Percentiles rank a stretch among this genome's conserved stretches.
phyloP scores from a whole-genome alignment of 2,888 invertebrate species.

The Watsonalla binaria region DNA sequence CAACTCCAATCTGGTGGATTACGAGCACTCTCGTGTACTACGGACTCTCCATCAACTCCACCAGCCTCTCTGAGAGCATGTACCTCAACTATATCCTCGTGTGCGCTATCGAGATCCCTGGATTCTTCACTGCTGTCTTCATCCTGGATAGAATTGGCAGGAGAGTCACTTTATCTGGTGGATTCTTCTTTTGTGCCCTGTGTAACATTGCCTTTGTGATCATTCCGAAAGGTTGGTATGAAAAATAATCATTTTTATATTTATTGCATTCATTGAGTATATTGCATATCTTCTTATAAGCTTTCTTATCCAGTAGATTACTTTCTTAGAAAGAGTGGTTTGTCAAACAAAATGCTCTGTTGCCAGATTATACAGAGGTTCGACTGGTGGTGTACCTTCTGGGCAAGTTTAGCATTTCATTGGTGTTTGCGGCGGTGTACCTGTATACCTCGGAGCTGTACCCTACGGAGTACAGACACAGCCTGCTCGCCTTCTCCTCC shows the following conservation, averaged over 20 bases:
- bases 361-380: constrained; percentile 39
- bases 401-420: constrained; percentile 82
- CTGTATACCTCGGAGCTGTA: constrained; percentile 85
- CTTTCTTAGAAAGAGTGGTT: no score
- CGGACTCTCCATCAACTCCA: constrained; percentile 87
- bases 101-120: constrained; percentile 84
- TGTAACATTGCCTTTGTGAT: constrained; percentile 62
- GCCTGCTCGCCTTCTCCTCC: constrained; percentile 82
- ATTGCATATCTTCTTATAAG: no score
- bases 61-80: constrained; percentile 84
- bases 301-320: no score
- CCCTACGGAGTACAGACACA: constrained; percentile 83
- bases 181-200: constrained; percentile 79
- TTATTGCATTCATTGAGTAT: no score
- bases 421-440: constrained; percentile 81
- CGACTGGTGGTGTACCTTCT: constrained; percentile 75
- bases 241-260: no score
- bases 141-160: constrained; percentile 81
- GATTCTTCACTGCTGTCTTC: constrained; percentile 79
- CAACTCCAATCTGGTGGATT: constrained; percentile 87
- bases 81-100: constrained; percentile 85
- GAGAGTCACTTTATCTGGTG: constrained; percentile 76
- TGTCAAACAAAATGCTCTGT: no score
- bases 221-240: constrained; percentile 71
- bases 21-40: constrained; percentile 88